A percentile compares a stretch with the other conserved stretches of the same genome.
Conservation (phyloP, 2,797 vertebrate species). For the Todus mexicanus region DNA sequence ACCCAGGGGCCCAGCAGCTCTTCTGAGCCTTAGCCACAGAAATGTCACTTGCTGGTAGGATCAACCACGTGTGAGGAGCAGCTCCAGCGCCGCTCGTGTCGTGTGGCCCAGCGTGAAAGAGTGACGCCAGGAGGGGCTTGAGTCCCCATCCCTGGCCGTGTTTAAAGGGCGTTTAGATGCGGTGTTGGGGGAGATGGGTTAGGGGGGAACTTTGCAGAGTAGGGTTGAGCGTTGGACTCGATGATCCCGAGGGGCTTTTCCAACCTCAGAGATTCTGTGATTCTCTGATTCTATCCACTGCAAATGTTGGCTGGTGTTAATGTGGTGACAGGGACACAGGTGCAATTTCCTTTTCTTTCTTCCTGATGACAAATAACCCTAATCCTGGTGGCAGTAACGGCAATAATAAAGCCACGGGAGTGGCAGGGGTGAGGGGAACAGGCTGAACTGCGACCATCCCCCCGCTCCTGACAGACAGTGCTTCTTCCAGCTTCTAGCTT, state of each 20-base stretch:
- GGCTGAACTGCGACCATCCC: constrained; percentile 1
- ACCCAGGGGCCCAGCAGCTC: neutral
- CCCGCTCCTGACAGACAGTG: neutral
- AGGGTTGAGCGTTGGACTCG: too few species aligned
- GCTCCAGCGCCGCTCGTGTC: neutral
- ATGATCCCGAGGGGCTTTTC: too few species aligned
- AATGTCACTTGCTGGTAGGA: neutral
- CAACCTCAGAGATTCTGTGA: too few species aligned
- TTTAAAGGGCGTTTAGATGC: too few species aligned
- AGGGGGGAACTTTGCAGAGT: too few species aligned
- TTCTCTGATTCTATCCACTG: too few species aligned
- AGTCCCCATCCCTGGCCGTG: too few species aligned
- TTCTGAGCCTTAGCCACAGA: neutral
- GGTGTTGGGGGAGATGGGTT: too few species aligned
- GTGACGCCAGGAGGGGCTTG: neutral
- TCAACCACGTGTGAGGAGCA: neutral
- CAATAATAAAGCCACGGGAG: neutral
- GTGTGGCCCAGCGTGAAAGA: neutral
- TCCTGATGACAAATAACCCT: neutral
- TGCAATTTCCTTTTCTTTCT: neutral
- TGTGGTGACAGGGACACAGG: neutral
- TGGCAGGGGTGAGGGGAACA: neutral
- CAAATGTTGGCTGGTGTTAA: neutral
- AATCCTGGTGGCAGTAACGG: neutral
- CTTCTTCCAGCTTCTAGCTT: neutral